Evolutionary conservation across 2,888 invertebrate genomes (phyloP), one percentile per base, ranked within the genome.

Genomic region (Acronicta aceris): DNA sequence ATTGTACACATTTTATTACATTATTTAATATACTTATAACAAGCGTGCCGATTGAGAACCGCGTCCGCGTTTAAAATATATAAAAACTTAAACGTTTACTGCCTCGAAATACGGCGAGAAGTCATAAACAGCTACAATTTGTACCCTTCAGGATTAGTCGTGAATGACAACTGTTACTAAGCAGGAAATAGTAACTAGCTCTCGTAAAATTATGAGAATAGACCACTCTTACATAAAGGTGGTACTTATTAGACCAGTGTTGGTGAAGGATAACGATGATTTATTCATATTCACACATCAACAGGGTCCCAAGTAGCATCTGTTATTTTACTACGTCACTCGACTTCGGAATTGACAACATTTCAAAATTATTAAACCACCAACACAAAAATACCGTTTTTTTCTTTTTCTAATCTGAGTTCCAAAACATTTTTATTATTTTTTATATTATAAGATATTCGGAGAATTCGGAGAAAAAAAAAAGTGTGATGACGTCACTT

Each of bases 141-240:
- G 69, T 76, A 54, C 59, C 52, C 73, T 54, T 63, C 50, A 63
- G 75, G 76, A 84, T 85, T 75, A 81, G 74, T 77, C 80, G 81
- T 78, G 81, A 81, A 82, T 65, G 81, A 82, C 82, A 81, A 70
- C 73, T 82, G 82, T 74, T 74, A 74, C 77, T 66, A 71, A 76
- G 68, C 76, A 67, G 79, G 77, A 78, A 75, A 69, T 65, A 59
- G 55, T 71, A 27, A 67, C 52, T 43, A 42, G 50, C 58, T 58
- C 33, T 65, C 71, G 59, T 71, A 66, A 74, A 76, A 62, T 57
- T 63, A 59, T 72, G 66, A 51, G 75, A 75, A 71, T 59, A 71
- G 53, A 17, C n/a, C 21, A 13, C 49, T 54, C 42, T 54, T 38
- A 56, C 42, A 55, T 47, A 40, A 30, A 46, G 65, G 61, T 65